These are phyloP conservation scores for Phania funesta DNA, from an alignment of 2,888 invertebrate species.

Conservation along the genomic window DNA sequence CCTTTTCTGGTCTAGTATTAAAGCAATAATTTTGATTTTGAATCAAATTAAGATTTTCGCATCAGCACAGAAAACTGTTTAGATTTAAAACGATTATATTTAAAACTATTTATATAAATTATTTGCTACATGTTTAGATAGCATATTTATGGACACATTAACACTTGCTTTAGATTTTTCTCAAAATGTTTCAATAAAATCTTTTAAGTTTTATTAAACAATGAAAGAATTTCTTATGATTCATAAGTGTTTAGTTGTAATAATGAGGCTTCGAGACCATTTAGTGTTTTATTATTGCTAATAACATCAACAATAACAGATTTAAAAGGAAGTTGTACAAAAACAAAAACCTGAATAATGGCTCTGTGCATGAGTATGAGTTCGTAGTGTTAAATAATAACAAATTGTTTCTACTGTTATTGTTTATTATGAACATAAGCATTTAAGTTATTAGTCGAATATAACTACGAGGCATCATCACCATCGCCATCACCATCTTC, in stretches of 20 bases:
- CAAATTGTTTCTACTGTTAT: slow-evolving; percentile 53
- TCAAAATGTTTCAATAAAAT: not conserved
- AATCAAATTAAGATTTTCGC: too few relatives aligned
- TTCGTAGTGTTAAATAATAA: slow-evolving; percentile 53
- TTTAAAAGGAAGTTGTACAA: slow-evolving; percentile 35
- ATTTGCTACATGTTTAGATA: too few relatives aligned
- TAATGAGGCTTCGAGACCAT: slow-evolving; percentile 10
- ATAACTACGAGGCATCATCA: slow-evolving; percentile 50
- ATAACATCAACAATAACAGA: slow-evolving; percentile 22
- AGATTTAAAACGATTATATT: too few relatives aligned
- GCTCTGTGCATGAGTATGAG: not conserved
- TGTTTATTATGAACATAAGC: slow-evolving; percentile 51
- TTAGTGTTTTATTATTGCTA: slow-evolving; percentile 21
- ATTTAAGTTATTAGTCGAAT: slow-evolving; percentile 53
- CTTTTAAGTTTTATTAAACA: not conserved
- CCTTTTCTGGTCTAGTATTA: too few relatives aligned
- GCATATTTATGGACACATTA: too few relatives aligned
- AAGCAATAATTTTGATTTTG: too few relatives aligned
- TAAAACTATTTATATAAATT: too few relatives aligned
- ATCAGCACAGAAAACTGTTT: too few relatives aligned
- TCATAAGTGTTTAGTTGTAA: slow-evolving; percentile 4
- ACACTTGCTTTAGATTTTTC: too few relatives aligned
- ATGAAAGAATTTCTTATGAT: not conserved
- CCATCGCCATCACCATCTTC: not conserved
- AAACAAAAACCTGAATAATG: not conserved